Conservation (phyloP, 2,797 vertebrate genomes). For the Chelmon rostratus region DNA sequence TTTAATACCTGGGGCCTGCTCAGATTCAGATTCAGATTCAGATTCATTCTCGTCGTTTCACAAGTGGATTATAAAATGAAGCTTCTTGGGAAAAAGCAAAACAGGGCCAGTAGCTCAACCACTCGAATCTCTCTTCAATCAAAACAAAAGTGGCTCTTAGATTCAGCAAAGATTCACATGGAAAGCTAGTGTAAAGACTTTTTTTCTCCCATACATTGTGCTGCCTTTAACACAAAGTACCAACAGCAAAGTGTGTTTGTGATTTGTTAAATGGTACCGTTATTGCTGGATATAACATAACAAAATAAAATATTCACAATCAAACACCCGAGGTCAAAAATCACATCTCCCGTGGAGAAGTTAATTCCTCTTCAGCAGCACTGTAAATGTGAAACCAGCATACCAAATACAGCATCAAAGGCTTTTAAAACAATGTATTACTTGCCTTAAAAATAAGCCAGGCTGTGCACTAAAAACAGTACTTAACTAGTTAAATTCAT, state of each 20-base stretch:
- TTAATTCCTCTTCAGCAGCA: constrained; percentile 23
- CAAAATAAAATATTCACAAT: constrained; percentile 23
- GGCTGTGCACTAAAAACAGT: constrained; percentile 12
- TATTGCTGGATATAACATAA: not conserved
- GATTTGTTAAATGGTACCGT: constrained; percentile 8
- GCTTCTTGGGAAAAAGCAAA: not conserved
- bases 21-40: not conserved
- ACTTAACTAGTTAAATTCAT: constrained; percentile 17
- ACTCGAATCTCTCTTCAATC: not conserved
- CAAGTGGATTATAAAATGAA: not conserved
- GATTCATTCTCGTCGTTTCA: not conserved
- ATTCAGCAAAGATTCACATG: constrained; percentile 22
- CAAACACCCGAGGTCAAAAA: constrained; percentile 26
- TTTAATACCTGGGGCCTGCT: constrained; percentile 12
- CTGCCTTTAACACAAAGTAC: constrained; percentile 14
- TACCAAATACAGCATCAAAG: constrained; percentile 1
- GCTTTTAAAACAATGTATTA: not conserved
- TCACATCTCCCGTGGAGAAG: not conserved
- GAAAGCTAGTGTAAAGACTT: not conserved
- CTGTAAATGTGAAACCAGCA: constrained; percentile 11
- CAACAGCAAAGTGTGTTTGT: not conserved
- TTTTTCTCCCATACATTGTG: not conserved
- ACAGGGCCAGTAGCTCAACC: not conserved
- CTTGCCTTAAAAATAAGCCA: constrained; percentile 10
- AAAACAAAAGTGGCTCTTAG: not conserved